phyloP scores from a whole-genome alignment of 2,888 invertebrate genomes.

The Campopleginae sp. region DNA sequence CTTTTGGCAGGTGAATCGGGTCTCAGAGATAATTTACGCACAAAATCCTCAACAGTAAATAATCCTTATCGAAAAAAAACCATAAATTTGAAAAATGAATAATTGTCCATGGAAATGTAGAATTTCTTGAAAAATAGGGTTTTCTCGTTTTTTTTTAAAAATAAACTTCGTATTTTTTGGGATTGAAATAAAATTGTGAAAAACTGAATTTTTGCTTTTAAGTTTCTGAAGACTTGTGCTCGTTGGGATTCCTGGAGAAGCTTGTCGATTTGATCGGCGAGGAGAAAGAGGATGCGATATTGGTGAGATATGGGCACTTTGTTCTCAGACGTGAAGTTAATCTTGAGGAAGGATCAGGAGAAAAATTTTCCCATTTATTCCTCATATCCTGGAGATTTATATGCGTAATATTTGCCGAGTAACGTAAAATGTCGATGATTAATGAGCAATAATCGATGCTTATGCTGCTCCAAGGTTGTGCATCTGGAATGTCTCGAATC shows the following conservation, averaged over 20 bases:
- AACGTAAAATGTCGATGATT: slow-evolving; percentile 28
- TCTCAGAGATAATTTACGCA: neutral
- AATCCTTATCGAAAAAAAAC: neutral
- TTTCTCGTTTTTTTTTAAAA: neutral
- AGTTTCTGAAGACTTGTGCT: slow-evolving; percentile 83
- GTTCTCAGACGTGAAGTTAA: neutral
- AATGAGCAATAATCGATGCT: slow-evolving; percentile 29
- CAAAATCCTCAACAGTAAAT: neutral
- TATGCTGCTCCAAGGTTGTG: slow-evolving; percentile 67
- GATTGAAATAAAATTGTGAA: neutral
- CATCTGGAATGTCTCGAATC: slow-evolving; percentile 81
- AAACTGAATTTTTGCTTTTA: slow-evolving; percentile 4
- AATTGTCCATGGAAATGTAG: neutral
- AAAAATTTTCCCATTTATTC: slow-evolving; percentile 23
- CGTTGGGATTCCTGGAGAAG: slow-evolving; percentile 79
- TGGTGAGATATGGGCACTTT: slow-evolving; percentile 66
- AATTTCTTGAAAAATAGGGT: neutral
- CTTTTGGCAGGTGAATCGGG: neutral
- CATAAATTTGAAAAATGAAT: neutral
- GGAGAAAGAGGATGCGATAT: slow-evolving; percentile 78
- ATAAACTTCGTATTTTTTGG: no score
- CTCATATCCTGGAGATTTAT: slow-evolving; percentile 9
- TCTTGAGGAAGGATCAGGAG: slow-evolving; percentile 20
- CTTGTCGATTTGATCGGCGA: slow-evolving; percentile 77
- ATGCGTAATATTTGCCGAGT: neutral